Evolutionary conservation across 2,113 vertebrate species (phyloP).

Genomic region (Poeciliopsis occidentalis): DNA sequence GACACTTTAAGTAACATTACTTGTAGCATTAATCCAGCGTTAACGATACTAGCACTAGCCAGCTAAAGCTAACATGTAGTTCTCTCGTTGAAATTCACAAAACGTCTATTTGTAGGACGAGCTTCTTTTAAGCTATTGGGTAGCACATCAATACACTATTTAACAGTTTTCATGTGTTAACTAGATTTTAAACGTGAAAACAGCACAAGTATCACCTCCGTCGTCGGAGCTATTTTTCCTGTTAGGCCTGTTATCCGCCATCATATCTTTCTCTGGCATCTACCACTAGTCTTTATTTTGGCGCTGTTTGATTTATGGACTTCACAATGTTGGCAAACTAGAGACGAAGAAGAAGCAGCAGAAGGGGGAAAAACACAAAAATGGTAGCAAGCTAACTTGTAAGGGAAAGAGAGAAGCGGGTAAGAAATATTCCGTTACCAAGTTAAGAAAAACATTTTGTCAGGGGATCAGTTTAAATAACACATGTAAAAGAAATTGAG

Average conservation of each 20-base stretch:
- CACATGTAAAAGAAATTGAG: background rate
- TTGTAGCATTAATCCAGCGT: background rate
- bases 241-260: constrained; percentile 71
- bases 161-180: background rate
- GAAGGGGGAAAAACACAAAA: constrained; percentile 14
- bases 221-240: constrained; percentile 52
- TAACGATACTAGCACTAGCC: constrained; percentile 13
- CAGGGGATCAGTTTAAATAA: background rate
- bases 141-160: background rate
- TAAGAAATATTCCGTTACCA: background rate
- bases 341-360: constrained; percentile 23
- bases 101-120: background rate
- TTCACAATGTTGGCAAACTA: background rate
- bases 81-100: background rate
- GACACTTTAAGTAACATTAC: constrained; percentile 1
- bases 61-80: constrained; percentile 22
- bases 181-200: constrained; percentile 36
- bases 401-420: constrained; percentile 30
- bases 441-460: background rate
- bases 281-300: constrained; percentile 1
- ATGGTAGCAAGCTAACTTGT: constrained; percentile 36
- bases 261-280: constrained; percentile 19
- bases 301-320: constrained; percentile 12
- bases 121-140: background rate
- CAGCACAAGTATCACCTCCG: constrained; percentile 79